These are phyloP conservation scores for Peromyscus eremicus DNA, from an alignment of 2,797 vertebrate genomes.

Conservation along the genomic window DNA sequence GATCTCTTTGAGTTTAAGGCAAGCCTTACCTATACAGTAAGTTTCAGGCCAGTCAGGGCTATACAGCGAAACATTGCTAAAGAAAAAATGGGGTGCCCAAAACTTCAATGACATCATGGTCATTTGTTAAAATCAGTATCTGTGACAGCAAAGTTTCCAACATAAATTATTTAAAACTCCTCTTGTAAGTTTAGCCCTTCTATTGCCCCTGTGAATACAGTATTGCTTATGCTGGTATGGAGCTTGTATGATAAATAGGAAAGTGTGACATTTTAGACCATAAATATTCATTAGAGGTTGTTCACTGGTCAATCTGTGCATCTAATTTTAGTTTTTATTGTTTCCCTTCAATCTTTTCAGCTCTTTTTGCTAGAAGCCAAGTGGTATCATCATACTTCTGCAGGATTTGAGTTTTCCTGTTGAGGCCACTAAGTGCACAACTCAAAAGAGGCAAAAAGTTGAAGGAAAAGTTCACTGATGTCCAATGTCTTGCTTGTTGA, in stretches of 20 bases:
- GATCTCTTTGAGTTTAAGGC: background rate
- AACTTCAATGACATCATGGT: background rate
- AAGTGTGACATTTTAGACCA: background rate
- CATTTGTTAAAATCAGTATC: constrained; percentile 63
- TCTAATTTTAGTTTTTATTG: constrained; percentile 28
- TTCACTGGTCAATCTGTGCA: background rate
- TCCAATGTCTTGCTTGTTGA: constrained; percentile 1
- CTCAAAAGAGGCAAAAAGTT: background rate
- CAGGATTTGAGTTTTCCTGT: background rate
- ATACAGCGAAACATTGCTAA: background rate
- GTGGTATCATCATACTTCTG: background rate
- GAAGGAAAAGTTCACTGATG: background rate
- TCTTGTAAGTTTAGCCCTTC: background rate
- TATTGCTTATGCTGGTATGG: background rate
- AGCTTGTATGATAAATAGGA: constrained; percentile 20
- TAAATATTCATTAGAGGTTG: constrained; percentile 59
- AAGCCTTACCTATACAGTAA: background rate
- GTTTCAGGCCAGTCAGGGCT: background rate
- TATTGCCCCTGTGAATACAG: background rate
- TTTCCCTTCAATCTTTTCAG: background rate
- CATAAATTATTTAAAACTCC: constrained; percentile 21
- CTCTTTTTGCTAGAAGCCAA: background rate
- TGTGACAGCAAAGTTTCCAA: constrained; percentile 36
- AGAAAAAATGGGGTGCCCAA: background rate
- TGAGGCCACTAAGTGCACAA: background rate